Base-by-base conservation (phyloP, 2,113 vertebrate genomes). In the Bolborhynchus lineola region DNA sequence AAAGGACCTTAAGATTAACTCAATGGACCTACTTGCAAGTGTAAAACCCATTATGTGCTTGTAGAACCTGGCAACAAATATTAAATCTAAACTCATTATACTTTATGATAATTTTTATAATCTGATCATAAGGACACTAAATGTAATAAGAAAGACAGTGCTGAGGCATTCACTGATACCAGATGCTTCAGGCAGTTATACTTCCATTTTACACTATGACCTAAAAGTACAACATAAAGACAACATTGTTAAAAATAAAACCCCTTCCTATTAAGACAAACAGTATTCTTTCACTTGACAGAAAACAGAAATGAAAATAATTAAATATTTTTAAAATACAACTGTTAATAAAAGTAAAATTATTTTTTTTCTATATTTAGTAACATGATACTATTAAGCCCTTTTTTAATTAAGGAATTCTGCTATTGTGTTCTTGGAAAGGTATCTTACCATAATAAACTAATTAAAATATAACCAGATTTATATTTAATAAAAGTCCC, bases 71-170 rank as follows among this genome's bases (percentile, higher is more conserved):
- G 41, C 42, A 90, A 87, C 6, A 11, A 90, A 44, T 69, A 75
- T 29, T 72, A 76, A 88, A 96, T 53, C 47, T 83, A 69, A 55
- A 77, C 76, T 91, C 59, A 88, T 81, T 88, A 64, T 57, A 53
- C 31, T 76, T 88, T 24, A 81, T 35, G 50, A 31, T 72, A 84
- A 79, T 88, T 94, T 94, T 90, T 79, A 93, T 87, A 84, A 92
- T 84, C 44, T 75, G 65, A 93, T 93, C 39, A 60, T 37, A 78
- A 86, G 65, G 64, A 78, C 8, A 41, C 41, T 60, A 86, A 94
- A 92, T 62, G 39, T 23, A 93, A 17, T 86, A 84, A 79, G 69
- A 82, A 91, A 84, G 41, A 24, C 57, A 84, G 14, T 55, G 76
- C 65, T 65, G 18, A 86, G 60, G 41, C 44, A 91, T 76, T 64